phyloP scores from a whole-genome alignment of 2,113 vertebrate genomes.

The Strix aluco region DNA sequence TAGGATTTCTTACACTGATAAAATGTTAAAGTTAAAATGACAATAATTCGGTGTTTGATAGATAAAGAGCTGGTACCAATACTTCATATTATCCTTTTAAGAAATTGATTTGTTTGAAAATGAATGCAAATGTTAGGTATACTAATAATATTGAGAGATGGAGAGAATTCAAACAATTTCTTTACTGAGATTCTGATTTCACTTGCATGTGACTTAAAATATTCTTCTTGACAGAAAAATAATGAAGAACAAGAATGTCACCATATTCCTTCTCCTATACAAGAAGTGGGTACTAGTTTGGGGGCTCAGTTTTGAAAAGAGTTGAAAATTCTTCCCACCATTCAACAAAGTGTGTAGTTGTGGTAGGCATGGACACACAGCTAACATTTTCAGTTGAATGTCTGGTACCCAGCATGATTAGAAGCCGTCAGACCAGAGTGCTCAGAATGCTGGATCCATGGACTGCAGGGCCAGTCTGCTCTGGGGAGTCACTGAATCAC shows the following conservation, averaged over 20 bases:
- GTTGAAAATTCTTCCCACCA: fast-evolving
- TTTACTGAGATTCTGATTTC: neutral
- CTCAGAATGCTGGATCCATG: neutral
- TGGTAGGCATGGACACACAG: neutral
- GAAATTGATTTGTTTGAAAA: neutral
- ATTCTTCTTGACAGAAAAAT: neutral
- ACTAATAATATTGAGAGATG: neutral
- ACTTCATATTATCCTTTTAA: neutral
- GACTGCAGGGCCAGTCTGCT: neutral
- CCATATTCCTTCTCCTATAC: neutral
- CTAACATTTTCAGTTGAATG: neutral
- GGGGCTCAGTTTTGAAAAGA: neutral
- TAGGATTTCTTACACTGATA: neutral
- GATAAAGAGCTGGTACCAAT: neutral
- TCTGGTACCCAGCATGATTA: fast-evolving
- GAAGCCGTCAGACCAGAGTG: neutral
- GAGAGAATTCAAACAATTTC: neutral
- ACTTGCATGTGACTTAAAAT: neutral
- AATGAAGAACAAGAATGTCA: neutral
- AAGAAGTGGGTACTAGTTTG: neutral
- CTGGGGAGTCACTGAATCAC: neutral
- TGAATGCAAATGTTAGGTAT: neutral
- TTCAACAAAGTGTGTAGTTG: fast-evolving
- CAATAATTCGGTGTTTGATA: neutral
- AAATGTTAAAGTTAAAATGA: neutral